Evolutionary conservation across 2,797 vertebrate species (phyloP).

Genomic region (Lacerta viridis): DNA sequence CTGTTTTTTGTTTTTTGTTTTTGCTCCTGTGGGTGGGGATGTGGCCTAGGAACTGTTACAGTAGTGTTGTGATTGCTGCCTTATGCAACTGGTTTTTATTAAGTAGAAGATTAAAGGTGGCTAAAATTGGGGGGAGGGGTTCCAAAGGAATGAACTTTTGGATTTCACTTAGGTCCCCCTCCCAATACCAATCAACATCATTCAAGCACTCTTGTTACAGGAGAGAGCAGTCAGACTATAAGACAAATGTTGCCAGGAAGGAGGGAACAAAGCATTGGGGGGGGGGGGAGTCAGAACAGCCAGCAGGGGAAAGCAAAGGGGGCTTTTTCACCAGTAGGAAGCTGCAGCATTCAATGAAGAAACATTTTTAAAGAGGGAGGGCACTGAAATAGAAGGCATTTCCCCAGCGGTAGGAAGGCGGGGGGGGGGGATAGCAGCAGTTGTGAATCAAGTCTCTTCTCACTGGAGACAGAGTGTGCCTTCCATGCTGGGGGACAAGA

Average conservation of each 20-base stretch:
- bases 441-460: slow-evolving; percentile 28
- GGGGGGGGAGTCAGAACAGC: not conserved
- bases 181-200: too few species aligned
- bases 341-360: slow-evolving; percentile 2
- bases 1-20: too few species aligned
- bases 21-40: not conserved
- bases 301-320: not conserved
- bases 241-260: not conserved
- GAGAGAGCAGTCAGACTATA: not conserved
- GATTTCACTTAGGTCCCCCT: too few species aligned
- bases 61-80: not conserved
- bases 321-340: too few species aligned
- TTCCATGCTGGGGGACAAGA: not conserved
- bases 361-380: not conserved
- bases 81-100: not conserved
- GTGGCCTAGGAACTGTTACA: not conserved
- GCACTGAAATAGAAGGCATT: not conserved
- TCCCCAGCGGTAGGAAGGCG: not conserved
- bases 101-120: not conserved
- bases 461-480: not conserved
- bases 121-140: not conserved
- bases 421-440: not conserved
- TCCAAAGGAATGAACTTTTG: not conserved
- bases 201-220: not conserved
- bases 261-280: not conserved